Evolutionary conservation across 92 coral and sea anemone species (phyloP).

Genomic region (Galaxea fascicularis): DNA sequence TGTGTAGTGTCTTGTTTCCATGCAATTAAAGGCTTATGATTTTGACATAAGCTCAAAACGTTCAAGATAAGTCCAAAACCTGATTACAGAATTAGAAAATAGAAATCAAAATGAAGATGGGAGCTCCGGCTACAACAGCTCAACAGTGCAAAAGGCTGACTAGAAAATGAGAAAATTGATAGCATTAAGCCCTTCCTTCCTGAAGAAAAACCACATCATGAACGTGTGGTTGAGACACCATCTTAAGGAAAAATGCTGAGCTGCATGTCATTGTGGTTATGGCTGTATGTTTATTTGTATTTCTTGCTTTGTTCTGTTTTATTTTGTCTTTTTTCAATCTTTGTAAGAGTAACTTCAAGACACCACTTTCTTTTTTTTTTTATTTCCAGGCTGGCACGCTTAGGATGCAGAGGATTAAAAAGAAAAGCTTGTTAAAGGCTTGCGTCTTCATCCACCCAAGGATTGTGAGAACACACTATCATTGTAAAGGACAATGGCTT

Average conservation of each 20-base stretch:
- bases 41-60: not conserved
- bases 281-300: not conserved
- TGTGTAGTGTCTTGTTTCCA: not conserved
- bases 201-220: not conserved
- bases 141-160: not conserved
- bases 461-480: not conserved
- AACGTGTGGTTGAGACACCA: not conserved
- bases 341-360: not conserved
- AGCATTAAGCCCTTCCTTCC: not conserved
- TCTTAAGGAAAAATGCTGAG: no score
- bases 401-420: constrained; percentile 20
- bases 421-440: constrained; percentile 26
- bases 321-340: not conserved
- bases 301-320: not conserved
- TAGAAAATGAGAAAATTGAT: not conserved
- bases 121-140: not conserved
- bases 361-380: not conserved
- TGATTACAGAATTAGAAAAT: not conserved
- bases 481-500: not conserved
- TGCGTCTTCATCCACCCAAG: constrained; percentile 25
- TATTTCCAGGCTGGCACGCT: constrained; percentile 13
- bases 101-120: not conserved
- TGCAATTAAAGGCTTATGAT: not conserved
- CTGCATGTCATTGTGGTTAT: not conserved
- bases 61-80: not conserved